phyloP scores from a whole-genome alignment of 2,888 invertebrate genomes.

The Steinernema hermaphroditum region DNA sequence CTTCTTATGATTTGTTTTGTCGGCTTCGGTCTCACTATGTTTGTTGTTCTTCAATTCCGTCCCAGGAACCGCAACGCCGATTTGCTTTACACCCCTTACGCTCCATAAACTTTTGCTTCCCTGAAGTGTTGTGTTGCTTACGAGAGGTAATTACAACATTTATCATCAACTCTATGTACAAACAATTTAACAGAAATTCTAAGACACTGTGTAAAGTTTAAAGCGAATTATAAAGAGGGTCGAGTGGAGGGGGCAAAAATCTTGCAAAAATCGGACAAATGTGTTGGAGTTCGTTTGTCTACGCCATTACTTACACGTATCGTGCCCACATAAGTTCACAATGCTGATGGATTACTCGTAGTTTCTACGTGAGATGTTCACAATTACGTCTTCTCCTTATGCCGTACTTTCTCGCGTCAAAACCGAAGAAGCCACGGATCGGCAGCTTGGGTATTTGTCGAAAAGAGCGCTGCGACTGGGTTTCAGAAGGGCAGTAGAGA shows the following conservation, averaged over 20 bases:
- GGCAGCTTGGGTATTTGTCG: slow-evolving; percentile 43
- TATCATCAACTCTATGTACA: slow-evolving; percentile 4
- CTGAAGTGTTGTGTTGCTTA: no score
- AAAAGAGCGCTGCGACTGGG: slow-evolving; percentile 46
- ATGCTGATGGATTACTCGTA: no score
- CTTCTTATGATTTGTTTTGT: slow-evolving; percentile 38
- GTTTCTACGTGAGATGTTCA: no score
- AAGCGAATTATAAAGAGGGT: not conserved
- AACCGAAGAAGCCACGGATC: slow-evolving; percentile 34
- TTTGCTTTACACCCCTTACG: slow-evolving; percentile 4
- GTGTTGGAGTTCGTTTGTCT: no score
- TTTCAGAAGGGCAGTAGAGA: slow-evolving; percentile 59
- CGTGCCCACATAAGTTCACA: no score
- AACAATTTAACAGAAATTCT: not conserved
- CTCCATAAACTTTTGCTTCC: not conserved
- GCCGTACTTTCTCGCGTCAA: slow-evolving; percentile 35
- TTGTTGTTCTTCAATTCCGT: slow-evolving; percentile 42
- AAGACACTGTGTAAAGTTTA: not conserved
- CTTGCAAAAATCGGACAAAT: not conserved
- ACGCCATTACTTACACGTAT: no score
- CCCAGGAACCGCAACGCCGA: slow-evolving; percentile 22
- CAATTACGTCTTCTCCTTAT: not conserved
- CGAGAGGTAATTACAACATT: not conserved
- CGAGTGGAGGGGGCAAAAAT: not conserved
- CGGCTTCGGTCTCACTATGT: slow-evolving; percentile 41